Evolutionary conservation across 2,888 invertebrate genomes (phyloP).

Genomic region (Diaprepes abbreviatus): DNA sequence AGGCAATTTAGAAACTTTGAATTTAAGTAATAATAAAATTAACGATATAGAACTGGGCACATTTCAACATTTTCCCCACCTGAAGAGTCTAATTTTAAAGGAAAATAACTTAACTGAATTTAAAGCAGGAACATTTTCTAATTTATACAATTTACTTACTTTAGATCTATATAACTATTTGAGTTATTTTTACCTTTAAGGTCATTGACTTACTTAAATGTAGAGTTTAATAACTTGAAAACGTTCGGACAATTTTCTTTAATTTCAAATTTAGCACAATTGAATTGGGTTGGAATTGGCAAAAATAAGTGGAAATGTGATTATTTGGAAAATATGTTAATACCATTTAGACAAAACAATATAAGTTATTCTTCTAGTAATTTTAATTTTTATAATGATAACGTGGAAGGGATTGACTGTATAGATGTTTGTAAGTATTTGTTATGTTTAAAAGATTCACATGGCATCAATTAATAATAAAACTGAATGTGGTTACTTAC

Average conservation of each 20-base stretch:
- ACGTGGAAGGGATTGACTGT: slow-evolving; percentile 52
- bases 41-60: slow-evolving; percentile 41
- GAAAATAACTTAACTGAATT: slow-evolving; percentile 48
- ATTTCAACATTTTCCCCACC: slow-evolving; percentile 46
- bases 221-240: slow-evolving; percentile 53
- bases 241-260: slow-evolving; percentile 35
- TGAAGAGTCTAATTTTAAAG: slow-evolving; percentile 46
- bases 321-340: slow-evolving; percentile 49
- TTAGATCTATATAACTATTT: slow-evolving; percentile 50
- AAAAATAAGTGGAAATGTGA: slow-evolving; percentile 53
- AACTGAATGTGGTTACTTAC: too few species aligned
- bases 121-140: slow-evolving; percentile 52
- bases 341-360: slow-evolving; percentile 42
- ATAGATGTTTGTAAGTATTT: slow-evolving; percentile 51
- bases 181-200: slow-evolving; percentile 50
- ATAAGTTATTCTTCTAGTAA: slow-evolving; percentile 43
- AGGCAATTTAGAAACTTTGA: slow-evolving; percentile 29
- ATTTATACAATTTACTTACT: slow-evolving; percentile 45
- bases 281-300: slow-evolving; percentile 51
- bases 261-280: slow-evolving; percentile 35
- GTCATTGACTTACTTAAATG: slow-evolving; percentile 41
- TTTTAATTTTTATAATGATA: slow-evolving; percentile 41
- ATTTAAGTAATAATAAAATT: slow-evolving; percentile 48
- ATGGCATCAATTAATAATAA: slow-evolving; percentile 34
- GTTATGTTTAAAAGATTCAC: slow-evolving; percentile 35